Percentiles rank a stretch among this genome's conserved stretches.
Conservation (phyloP, 1,140 invertebrate genomes). For the Orchestia grillus region DNA sequence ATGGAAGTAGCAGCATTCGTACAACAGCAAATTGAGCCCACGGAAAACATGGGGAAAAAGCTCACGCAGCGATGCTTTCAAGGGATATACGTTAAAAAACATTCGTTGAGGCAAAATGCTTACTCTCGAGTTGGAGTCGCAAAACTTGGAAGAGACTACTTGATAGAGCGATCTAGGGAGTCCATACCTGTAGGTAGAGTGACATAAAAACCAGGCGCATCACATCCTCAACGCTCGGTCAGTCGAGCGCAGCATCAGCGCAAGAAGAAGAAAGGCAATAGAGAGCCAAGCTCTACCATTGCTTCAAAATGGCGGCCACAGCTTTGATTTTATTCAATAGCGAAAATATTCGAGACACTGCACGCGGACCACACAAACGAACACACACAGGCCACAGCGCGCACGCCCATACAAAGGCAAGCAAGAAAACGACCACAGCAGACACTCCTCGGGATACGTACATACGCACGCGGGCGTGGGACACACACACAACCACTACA, state of each 20-base stretch:
- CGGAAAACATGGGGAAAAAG: not conserved
- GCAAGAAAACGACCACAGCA: slow-evolving; percentile 9
- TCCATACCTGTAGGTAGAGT: not conserved
- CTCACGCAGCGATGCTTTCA: not conserved
- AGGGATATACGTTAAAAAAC: not conserved
- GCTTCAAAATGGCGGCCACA: slow-evolving; percentile 54
- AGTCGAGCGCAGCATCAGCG: not conserved
- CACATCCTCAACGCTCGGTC: not conserved
- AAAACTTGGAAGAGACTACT: not conserved
- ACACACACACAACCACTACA: not conserved
- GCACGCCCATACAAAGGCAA: slow-evolving; percentile 34
- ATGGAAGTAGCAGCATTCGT: not conserved
- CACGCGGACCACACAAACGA: slow-evolving; percentile 21
- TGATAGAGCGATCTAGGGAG: not conserved
- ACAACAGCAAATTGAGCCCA: not conserved
- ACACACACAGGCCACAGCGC: slow-evolving; percentile 18
- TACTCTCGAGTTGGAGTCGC: not conserved
- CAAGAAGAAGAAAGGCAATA: slow-evolving; percentile 35
- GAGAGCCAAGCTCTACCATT: slow-evolving; percentile 44
- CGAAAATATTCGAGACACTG: slow-evolving; percentile 36
- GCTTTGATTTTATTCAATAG: slow-evolving; percentile 54
- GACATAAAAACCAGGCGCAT: not conserved
- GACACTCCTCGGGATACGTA: not conserved
- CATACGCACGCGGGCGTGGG: not conserved
- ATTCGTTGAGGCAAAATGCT: not conserved